Evolutionary conservation across 1,140 invertebrate species (phyloP), one percentile per base, ranked within the genome.

Genomic region (Saxidomus purpurata): DNA sequence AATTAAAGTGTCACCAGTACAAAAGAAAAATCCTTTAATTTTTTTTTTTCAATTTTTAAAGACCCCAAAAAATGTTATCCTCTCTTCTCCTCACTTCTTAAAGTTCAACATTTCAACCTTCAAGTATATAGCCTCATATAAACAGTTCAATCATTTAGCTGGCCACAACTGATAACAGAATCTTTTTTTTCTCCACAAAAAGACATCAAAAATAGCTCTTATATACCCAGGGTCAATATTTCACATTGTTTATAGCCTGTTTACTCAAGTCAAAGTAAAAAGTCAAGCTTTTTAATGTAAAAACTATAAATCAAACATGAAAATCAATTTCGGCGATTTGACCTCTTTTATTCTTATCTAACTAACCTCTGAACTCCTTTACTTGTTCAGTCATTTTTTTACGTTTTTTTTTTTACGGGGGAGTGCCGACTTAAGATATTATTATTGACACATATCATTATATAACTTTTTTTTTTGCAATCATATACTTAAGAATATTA

Each of bases 221-320:
- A 84, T 31, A 49, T 38, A 49, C 6, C 40, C 0, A 61, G 52
- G 79, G 81, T 83, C 81, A 83, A 83, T 67, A 84, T 25, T 84
- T 71, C 61, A 67, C 59, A 34, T 84, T 11, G 36, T 84, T 71
- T 84, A 84, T 84, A 28, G 71, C 67, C 82, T 84, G 36, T 84
- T 71, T 71, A 61, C 55, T 69, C 43, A 84, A 84, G 76, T 36
- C 61, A 71, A 84, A 71, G 38, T 15, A 84, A 84, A 82, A 84
- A 67, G 59, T 84, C 61, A 84, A 84, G 38, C 25, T 36, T 84
- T 84, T 67, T 43, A 83, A 43, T 76, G 71, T 61, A 49, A 59
- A 40, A 61, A 61, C 79, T 22, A 81, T 81, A 81, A 81, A 81
- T 81, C 79, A 59, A 36, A 61, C n/a, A 25, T 3, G 28, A 61